Percentiles rank a stretch among this genome's conserved stretches.
Conservation (phyloP, 2,797 vertebrate species). For the Enteromius viviparus region DNA sequence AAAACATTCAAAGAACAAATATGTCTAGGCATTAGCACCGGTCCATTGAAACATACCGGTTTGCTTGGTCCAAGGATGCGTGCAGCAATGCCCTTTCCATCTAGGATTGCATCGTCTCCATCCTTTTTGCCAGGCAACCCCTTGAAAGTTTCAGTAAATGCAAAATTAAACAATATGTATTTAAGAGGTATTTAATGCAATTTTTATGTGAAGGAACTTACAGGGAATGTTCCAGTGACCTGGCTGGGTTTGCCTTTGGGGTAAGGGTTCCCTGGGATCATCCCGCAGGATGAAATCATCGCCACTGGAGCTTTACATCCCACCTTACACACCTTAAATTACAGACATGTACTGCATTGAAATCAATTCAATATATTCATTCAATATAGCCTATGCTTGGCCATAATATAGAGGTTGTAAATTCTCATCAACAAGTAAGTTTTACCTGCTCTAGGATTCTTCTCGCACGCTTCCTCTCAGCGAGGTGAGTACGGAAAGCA, state of each 20-base stretch:
- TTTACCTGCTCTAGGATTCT: constrained; percentile 94
- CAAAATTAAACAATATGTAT: background rate
- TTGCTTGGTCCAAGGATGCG: constrained; percentile 94
- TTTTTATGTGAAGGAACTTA: constrained; percentile 72
- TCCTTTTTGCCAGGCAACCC: constrained; percentile 89
- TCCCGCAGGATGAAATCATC: constrained; percentile 98
- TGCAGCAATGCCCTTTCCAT: constrained; percentile 93
- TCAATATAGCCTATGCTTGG: background rate
- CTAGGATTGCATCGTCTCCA: constrained; percentile 85
- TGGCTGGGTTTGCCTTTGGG: constrained; percentile 97
- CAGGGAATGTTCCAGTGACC: constrained; percentile 92
- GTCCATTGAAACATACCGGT: constrained; percentile 79
- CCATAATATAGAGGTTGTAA: background rate
- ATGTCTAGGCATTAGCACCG: background rate
- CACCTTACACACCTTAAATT: constrained; percentile 88
- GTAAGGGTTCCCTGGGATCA: constrained; percentile 97
- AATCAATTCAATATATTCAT: background rate
- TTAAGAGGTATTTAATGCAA: constrained; percentile 11
- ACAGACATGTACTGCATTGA: background rate
- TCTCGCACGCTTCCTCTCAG: constrained; percentile 94
- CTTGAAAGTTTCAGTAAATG: constrained; percentile 64
- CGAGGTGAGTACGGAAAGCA: constrained; percentile 90
- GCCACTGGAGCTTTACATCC: constrained; percentile 98
- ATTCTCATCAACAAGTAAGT: background rate
- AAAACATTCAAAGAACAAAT: constrained; percentile 3